These are phyloP conservation scores for Lynx canadensis DNA, from an alignment of 2,113 vertebrate genomes.

Conservation along the genomic window DNA sequence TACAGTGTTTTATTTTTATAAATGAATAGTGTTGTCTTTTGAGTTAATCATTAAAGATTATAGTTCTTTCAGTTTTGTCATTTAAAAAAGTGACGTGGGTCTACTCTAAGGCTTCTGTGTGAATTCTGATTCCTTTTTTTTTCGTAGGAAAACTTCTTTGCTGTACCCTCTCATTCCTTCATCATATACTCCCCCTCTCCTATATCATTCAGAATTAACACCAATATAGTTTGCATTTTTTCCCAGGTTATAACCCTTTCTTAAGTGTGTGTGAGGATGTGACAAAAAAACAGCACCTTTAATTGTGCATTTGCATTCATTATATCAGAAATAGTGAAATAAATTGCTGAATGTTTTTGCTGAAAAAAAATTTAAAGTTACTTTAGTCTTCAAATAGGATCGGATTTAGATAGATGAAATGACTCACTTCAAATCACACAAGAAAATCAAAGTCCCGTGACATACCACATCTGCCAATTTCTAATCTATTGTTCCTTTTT, in stretches of 20 bases:
- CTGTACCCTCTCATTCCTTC: not conserved
- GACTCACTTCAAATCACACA: not conserved
- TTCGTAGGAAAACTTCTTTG: not conserved
- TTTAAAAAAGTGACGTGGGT: not conserved
- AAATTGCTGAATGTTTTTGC: not conserved
- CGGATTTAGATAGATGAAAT: not conserved
- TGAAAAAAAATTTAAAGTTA: not conserved
- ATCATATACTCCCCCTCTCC: not conserved
- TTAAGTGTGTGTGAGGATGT: not conserved
- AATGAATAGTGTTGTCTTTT: not conserved
- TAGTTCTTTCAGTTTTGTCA: not conserved
- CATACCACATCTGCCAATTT: not conserved
- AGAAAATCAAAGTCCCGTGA: not conserved
- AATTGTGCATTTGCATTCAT: not conserved
- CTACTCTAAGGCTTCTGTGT: not conserved
- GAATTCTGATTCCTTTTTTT: not conserved
- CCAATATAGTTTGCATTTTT: not conserved
- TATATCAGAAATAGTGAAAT: not conserved
- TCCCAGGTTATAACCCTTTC: not conserved
- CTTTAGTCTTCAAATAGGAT: not conserved
- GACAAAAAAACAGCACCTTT: conserved; percentile 22
- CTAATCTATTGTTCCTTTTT: not conserved
- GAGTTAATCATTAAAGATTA: not conserved
- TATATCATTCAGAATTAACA: not conserved
- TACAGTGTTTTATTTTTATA: not conserved